Evolutionary conservation across 2,888 invertebrate species (phyloP), one percentile per base, ranked within the genome.

Genomic region (Pelosia muscerda): DNA sequence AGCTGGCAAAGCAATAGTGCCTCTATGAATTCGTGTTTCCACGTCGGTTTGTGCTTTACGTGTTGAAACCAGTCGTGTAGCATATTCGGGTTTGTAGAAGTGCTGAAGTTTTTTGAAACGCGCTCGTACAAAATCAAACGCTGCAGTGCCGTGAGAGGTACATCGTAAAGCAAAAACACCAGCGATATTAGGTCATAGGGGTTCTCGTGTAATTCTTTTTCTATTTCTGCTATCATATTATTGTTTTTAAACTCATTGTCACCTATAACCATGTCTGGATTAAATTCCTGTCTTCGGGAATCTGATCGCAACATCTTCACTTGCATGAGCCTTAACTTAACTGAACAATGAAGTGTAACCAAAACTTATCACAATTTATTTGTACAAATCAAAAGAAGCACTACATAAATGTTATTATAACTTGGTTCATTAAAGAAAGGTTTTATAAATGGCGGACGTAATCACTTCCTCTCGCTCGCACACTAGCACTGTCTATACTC

Each of bases 21-120:
- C 83, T 95, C 95, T n/a, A 95, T 71, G 66, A 95, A 91, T 76
- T 94, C 90, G 68, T 91, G 84, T 77, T 84, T 90, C 94, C 95
- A 95, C 23, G 85, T 86, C 2, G 86, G 71, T 34, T 81, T 84
- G 2, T 82, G 74, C 55, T 92, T 92, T 4, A 89, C 88, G 56
- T 88, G 83, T 9, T 86, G 78, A 2, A 88, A 92, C 95, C 95
- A 95, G 22, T 94, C 91, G 54, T 87, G 88, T 4, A 95, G 78
- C 64, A 94, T 81, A 74, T 91, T 90, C 28, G 90, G 76, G 57
- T 88, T 88, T 26, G 82, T 86, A 4, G 68, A 68, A 15, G 79
- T 79, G 8, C 83, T 75, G n/a, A 79, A 68, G 70, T 91, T 92
- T 68, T 83, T 88, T 2, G 86, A 86, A 26, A 92, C 84, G 61